Evolutionary conservation across 2,888 invertebrate genomes (phyloP).

Genomic region (Camponotus fellah): DNA sequence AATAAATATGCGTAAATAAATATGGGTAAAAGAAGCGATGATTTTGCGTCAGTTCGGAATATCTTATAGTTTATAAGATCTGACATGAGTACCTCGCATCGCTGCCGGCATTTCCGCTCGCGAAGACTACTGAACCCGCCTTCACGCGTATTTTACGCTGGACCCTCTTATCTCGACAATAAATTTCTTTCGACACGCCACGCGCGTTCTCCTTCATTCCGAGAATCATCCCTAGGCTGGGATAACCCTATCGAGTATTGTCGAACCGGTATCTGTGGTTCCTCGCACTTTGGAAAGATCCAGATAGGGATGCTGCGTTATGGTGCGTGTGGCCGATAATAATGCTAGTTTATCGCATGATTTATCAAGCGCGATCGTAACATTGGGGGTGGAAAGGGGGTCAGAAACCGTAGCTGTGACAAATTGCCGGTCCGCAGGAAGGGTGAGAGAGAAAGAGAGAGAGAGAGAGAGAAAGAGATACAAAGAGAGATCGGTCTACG

Average conservation of each 20-base stretch:
- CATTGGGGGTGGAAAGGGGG: slow-evolving; percentile 55
- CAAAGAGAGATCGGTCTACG: slow-evolving; percentile 59
- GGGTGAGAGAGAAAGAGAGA: slow-evolving; percentile 71
- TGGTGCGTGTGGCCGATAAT: slow-evolving; percentile 74
- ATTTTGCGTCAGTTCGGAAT: not conserved
- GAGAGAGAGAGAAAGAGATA: not conserved
- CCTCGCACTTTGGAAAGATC: slow-evolving; percentile 26
- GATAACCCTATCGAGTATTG: slow-evolving; percentile 19
- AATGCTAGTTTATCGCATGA: slow-evolving; percentile 82
- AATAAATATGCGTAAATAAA: not conserved
- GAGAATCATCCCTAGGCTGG: not conserved
- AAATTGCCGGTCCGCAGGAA: slow-evolving; percentile 78
- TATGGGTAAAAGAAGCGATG: not conserved
- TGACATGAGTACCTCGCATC: not conserved
- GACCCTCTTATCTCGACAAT: slow-evolving; percentile 45
- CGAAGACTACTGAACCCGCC: not conserved
- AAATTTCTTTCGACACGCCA: slow-evolving; percentile 44
- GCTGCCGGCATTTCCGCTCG: slow-evolving; percentile 4
- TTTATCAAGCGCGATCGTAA: slow-evolving; percentile 82
- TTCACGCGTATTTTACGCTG: slow-evolving; percentile 31
- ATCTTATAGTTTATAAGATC: not conserved
- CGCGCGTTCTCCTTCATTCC: not conserved
- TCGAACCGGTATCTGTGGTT: slow-evolving; percentile 38
- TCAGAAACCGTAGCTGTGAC: slow-evolving; percentile 75
- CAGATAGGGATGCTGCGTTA: slow-evolving; percentile 39